Percentiles rank a stretch among this genome's conserved stretches.
Conservation (phyloP, 2,113 vertebrate genomes). For the Phaethornis superciliosus region DNA sequence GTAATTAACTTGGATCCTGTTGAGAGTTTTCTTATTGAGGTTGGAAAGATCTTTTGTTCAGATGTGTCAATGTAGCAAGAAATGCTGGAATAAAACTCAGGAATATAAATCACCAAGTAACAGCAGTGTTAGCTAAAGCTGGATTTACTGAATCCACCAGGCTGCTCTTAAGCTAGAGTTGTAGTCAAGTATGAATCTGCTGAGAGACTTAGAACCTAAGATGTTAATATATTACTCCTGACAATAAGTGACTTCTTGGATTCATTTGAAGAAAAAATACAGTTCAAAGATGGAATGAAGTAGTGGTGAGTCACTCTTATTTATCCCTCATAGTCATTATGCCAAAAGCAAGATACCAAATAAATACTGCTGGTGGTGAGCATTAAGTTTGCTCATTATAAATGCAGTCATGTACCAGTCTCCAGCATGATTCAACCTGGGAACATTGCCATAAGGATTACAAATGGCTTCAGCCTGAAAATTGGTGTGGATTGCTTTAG, state of each 20-base stretch:
- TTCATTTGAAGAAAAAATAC: neutral
- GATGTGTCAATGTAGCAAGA: neutral
- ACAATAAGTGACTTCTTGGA: neutral
- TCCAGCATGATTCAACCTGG: constrained; percentile 30
- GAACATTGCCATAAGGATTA: constrained; percentile 52
- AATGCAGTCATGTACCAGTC: constrained; percentile 31
- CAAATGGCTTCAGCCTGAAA: constrained; percentile 56
- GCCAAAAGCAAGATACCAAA: constrained; percentile 1
- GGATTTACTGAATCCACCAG: constrained; percentile 1
- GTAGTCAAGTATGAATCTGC: neutral
- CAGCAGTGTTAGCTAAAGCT: neutral
- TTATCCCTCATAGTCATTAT: neutral
- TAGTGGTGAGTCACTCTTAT: neutral
- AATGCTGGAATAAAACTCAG: neutral
- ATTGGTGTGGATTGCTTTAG: constrained; percentile 49
- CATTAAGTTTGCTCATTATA: constrained; percentile 42
- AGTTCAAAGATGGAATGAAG: neutral
- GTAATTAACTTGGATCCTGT: neutral
- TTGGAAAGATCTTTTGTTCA: neutral
- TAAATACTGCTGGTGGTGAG: constrained; percentile 16
- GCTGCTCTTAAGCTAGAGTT: neutral
- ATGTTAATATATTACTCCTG: neutral
- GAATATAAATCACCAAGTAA: neutral
- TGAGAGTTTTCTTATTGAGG: neutral
- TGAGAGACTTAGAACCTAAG: neutral